Percentiles rank a stretch among this genome's conserved stretches.
Conservation (phyloP, 2,113 vertebrate genomes). For the Trachemys scripta region DNA sequence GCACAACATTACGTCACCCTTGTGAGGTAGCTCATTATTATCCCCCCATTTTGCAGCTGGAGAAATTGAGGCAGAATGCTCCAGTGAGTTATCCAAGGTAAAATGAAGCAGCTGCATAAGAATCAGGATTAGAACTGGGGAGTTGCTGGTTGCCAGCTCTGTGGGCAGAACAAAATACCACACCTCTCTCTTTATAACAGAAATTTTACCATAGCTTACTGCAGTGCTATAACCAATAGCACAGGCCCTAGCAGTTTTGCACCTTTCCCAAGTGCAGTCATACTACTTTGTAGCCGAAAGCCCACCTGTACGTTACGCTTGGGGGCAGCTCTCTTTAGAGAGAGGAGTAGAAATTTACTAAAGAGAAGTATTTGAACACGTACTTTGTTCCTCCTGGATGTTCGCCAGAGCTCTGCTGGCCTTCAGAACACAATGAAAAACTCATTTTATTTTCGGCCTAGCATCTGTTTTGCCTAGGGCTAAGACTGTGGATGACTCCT, state of each 20-base stretch:
- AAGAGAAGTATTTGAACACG: neutral
- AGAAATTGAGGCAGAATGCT: neutral
- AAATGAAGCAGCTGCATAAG: neutral
- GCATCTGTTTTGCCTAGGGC: neutral
- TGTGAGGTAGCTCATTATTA: neutral
- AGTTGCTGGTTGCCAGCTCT: neutral
- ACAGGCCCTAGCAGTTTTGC: neutral
- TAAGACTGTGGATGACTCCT: neutral
- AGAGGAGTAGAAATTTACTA: neutral
- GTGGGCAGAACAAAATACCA: neutral
- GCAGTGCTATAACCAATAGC: neutral
- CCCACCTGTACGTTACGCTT: neutral
- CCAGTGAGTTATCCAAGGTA: neutral
- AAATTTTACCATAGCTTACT: neutral
- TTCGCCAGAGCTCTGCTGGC: neutral
- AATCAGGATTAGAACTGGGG: neutral
- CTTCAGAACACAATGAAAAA: neutral
- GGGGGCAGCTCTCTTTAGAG: neutral
- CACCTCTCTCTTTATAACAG: neutral
- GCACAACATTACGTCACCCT: neutral
- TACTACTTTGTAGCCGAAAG: neutral
- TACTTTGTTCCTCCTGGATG: neutral
- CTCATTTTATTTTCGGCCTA: neutral
- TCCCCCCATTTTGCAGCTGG: neutral
- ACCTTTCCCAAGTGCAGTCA: neutral